Conservation (phyloP, 2,113 vertebrate species). For the Lagopus leucura region DNA sequence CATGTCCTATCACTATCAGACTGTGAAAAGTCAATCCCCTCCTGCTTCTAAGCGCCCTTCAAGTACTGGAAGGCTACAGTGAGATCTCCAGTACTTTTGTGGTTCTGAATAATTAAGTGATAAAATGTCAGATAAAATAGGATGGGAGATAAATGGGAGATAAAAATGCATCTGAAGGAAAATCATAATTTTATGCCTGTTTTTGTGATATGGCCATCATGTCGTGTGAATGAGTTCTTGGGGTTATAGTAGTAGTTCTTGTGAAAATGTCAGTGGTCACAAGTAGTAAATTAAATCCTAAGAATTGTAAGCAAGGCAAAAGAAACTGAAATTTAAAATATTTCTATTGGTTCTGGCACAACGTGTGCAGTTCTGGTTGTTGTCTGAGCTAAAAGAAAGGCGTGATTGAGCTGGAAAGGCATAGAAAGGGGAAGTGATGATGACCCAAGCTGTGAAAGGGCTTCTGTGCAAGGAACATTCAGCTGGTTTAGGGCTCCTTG, state of each 20-base stretch:
- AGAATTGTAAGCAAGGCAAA: not conserved
- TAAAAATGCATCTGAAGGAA: not conserved
- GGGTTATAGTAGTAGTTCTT: not conserved
- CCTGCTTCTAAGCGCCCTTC: too few relatives aligned
- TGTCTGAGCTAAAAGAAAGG: not conserved
- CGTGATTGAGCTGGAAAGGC: not conserved
- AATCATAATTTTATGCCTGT: not conserved
- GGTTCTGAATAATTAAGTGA: not conserved
- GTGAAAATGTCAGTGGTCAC: not conserved
- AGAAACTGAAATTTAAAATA: not conserved
- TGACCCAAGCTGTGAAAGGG: not conserved
- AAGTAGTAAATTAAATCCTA: not conserved
- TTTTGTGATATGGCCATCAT: not conserved
- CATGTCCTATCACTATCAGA: too few relatives aligned
- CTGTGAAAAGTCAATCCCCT: too few relatives aligned
- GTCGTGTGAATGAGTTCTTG: not conserved
- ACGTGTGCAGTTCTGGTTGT: accelerated
- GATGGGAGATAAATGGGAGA: not conserved
- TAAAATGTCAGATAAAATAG: not conserved
- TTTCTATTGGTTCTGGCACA: not conserved
- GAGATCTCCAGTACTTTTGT: not conserved
- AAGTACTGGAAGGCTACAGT: too few relatives aligned
- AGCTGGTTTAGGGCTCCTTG: not conserved
- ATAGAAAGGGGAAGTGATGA: not conserved
- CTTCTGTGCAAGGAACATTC: not conserved